A percentile compares a stretch with the other conserved stretches of the same genome.
These are phyloP conservation scores for Seison nebaliae DNA, from an alignment of 1,140 invertebrate genomes.

Conservation along the genomic window DNA sequence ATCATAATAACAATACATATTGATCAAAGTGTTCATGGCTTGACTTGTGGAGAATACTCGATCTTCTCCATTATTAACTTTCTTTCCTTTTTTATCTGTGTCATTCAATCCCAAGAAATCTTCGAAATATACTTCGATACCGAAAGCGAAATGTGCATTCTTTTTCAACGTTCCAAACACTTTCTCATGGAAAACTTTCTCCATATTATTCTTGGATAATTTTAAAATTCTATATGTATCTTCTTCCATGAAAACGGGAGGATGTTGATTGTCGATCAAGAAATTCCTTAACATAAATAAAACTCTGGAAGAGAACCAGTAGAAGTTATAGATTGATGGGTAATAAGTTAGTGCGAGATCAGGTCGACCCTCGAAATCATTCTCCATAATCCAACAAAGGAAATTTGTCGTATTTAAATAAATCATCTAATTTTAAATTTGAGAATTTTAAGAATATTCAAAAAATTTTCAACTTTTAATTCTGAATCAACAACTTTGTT, in stretches of 20 bases:
- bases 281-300: constrained; percentile 14
- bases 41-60: constrained; percentile 19
- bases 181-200: constrained; percentile 8
- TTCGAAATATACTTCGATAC: constrained; percentile 16
- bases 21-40: constrained; percentile 17
- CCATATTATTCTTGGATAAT: constrained; percentile 6
- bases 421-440: constrained; percentile 16
- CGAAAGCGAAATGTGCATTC: constrained; percentile 2
- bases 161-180: constrained; percentile 1
- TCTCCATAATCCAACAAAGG: constrained; percentile 18
- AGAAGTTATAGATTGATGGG: constrained; percentile 20
- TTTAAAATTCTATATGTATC: constrained; percentile 4
- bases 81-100: constrained; percentile 14
- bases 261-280: constrained; percentile 11
- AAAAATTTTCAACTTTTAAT: constrained; percentile 14
- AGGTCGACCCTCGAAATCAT: constrained; percentile 16
- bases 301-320: constrained; percentile 21
- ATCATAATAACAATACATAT: constrained; percentile 17
- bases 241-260: constrained; percentile 13
- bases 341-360: constrained; percentile 22
- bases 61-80: constrained; percentile 18
- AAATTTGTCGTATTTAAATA: constrained; percentile 19
- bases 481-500: constrained; percentile 16
- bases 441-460: too few relatives aligned
- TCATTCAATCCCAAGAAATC: constrained; percentile 22